Conservation (phyloP, 2,113 vertebrate genomes). For the Perca schrenkii region DNA sequence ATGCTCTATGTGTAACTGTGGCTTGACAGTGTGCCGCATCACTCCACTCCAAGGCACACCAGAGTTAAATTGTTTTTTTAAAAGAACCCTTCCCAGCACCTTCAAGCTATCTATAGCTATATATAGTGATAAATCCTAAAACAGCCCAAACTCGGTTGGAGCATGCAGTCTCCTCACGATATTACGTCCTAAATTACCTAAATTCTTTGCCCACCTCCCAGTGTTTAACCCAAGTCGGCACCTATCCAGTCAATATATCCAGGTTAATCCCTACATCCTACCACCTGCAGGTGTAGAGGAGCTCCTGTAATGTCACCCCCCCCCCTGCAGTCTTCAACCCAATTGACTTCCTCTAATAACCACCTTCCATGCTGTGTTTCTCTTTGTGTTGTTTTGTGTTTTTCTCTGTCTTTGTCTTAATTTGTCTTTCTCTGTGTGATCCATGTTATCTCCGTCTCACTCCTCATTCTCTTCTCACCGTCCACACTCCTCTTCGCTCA, state of each 20-base stretch:
- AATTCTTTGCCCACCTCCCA: too few species aligned
- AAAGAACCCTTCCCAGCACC: too few species aligned
- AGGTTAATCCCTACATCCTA: conserved; percentile 1
- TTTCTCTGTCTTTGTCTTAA: not conserved
- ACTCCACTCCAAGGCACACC: too few species aligned
- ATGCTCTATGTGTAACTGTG: too few species aligned
- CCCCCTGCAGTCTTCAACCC: not conserved
- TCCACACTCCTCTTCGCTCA: not conserved
- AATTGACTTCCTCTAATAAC: not conserved
- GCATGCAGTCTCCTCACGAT: too few species aligned
- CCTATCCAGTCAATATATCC: not conserved
- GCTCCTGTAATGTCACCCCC: conserved; percentile 67
- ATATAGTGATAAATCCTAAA: too few species aligned
- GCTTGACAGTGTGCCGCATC: too few species aligned
- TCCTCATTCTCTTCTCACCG: not conserved
- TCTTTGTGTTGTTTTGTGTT: not conserved
- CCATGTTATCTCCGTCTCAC: conserved; percentile 6
- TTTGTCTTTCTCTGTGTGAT: not conserved
- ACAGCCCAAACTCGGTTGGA: too few species aligned
- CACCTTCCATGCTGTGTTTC: conserved; percentile 6
- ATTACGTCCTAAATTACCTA: too few species aligned
- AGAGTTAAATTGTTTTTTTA: too few species aligned
- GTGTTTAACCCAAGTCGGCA: too few species aligned
- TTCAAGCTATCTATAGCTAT: too few species aligned
- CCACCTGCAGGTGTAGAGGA: conserved; percentile 61